These are phyloP conservation scores for Battus philenor DNA, from an alignment of 1,140 invertebrate species.

Conservation along the genomic window DNA sequence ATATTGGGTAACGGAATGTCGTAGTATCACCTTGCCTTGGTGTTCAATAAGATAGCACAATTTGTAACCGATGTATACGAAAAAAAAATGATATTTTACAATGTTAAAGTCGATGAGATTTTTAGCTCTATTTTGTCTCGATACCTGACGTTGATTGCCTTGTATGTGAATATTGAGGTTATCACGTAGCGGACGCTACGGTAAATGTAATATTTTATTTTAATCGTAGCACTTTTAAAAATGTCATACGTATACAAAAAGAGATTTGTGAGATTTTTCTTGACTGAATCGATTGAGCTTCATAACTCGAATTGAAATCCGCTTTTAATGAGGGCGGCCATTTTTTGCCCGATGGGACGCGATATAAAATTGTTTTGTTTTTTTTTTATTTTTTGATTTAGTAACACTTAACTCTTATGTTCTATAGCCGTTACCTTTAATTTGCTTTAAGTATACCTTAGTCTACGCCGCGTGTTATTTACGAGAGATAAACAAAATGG, in stretches of 20 bases:
- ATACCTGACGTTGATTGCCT: conserved; percentile 62
- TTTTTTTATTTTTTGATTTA: too few species aligned
- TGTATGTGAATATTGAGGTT: conserved; percentile 37
- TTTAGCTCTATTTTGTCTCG: conserved; percentile 69
- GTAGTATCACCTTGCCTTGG: conserved; percentile 70
- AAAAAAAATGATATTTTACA: conserved; percentile 73
- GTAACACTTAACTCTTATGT: conserved; percentile 2
- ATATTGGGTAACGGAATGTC: conserved; percentile 45
- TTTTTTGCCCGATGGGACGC: conserved; percentile 1
- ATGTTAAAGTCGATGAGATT: conserved; percentile 69
- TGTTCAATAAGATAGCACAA: conserved; percentile 72
- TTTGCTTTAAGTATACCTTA: conserved; percentile 10
- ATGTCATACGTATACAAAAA: conserved; percentile 7
- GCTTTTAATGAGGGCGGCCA: conserved; percentile 14
- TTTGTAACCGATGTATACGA: conserved; percentile 74
- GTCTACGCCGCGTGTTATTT: conserved; percentile 6
- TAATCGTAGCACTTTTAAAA: conserved; percentile 13
- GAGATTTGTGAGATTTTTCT: conserved; percentile 18
- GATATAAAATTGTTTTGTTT: background rate
- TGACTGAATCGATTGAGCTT: conserved; percentile 26
- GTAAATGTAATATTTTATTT: conserved; percentile 9
- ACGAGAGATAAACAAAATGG: conserved; percentile 11
- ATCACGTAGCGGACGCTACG: conserved; percentile 17
- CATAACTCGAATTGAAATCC: conserved; percentile 20
- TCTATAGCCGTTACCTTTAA: conserved; percentile 10